These are phyloP conservation scores for Eurois occulta DNA, from an alignment of 2,888 invertebrate genomes.

Conservation along the genomic window DNA sequence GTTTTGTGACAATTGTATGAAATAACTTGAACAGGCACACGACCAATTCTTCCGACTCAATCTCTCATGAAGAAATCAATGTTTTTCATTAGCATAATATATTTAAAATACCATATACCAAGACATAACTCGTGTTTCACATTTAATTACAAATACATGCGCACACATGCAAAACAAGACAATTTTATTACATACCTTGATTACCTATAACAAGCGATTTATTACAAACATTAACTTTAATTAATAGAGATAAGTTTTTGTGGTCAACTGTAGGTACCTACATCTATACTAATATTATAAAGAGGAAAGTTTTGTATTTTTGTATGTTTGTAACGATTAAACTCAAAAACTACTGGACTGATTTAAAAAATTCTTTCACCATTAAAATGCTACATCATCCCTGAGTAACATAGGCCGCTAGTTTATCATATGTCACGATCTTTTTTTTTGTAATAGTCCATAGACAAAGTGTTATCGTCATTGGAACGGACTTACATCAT, in stretches of 20 bases:
- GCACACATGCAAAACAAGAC: neutral
- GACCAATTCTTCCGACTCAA: too few relatives aligned
- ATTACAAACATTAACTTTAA: slow-evolving; percentile 22
- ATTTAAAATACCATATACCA: neutral
- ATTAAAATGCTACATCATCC: too few relatives aligned
- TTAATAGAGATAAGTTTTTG: slow-evolving; percentile 8
- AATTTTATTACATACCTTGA: slow-evolving; percentile 6
- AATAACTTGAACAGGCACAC: neutral
- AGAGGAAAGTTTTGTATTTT: too few relatives aligned
- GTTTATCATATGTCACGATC: neutral
- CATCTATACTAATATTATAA: neutral
- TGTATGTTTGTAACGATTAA: too few relatives aligned
- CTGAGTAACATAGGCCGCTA: too few relatives aligned
- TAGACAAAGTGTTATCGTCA: neutral
- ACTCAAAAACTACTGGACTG: too few relatives aligned
- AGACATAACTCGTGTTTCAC: slow-evolving; percentile 19
- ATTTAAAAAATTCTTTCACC: too few relatives aligned
- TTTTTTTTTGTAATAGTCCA: neutral
- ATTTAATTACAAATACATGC: slow-evolving; percentile 17
- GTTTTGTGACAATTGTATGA: neutral
- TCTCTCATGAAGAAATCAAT: slow-evolving; percentile 5
- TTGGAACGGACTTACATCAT: neutral
- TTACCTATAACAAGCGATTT: slow-evolving; percentile 8
- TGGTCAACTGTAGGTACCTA: slow-evolving; percentile 7
- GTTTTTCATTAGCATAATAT: slow-evolving; percentile 6